Evolutionary conservation across 2,797 vertebrate species (phyloP), one percentile per base, ranked within the genome.

Genomic region (Strix occidentalis): DNA sequence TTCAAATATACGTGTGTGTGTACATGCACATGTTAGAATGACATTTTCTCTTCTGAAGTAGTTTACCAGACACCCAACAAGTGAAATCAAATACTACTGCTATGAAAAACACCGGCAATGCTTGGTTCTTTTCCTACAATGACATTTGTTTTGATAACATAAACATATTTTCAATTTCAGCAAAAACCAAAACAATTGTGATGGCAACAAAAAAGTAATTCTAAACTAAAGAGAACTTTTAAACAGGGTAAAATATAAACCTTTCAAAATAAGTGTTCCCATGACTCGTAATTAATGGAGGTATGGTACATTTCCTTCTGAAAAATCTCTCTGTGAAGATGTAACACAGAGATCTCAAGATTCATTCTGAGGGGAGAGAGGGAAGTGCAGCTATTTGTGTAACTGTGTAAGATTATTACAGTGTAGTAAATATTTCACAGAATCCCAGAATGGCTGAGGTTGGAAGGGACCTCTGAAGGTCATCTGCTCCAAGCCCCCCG

Each of bases 151-250:
- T 90, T 74, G 90, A 82, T 76, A 94, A 72, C 35, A 69, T 41
- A 81, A 92, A 84, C n/a, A 29, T 89, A 92, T 87, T 95, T 89
- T 80, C 43, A 83, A 69, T 81, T 81, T 79, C 61, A 84, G 29
- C 37, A 90, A 92, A 79, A 71, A 16, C 8, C 24, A 70, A 75
- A 83, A 48, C 46, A 86, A 81, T 77, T 86, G 25, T 89, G 64
- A 89, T 33, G 48, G 63, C 53, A 87, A 93, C 18, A 35, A 75
- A 93, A 72, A 76, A 53, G 24, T 25, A 81, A 90, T 56, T 50
- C 6, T 54, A 50, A 94, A 89, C 57, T 61, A 89, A 74, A 70
- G n/a, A 65, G 26, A 94, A 78, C 20, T 78, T 82, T 72, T 16
- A 78, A 93, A 86, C 20, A 68, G 33, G n/a, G 33, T 45, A 65